Base-by-base conservation (phyloP, 2,113 vertebrate genomes). In the Astatotilapia flaviijosephi region DNA sequence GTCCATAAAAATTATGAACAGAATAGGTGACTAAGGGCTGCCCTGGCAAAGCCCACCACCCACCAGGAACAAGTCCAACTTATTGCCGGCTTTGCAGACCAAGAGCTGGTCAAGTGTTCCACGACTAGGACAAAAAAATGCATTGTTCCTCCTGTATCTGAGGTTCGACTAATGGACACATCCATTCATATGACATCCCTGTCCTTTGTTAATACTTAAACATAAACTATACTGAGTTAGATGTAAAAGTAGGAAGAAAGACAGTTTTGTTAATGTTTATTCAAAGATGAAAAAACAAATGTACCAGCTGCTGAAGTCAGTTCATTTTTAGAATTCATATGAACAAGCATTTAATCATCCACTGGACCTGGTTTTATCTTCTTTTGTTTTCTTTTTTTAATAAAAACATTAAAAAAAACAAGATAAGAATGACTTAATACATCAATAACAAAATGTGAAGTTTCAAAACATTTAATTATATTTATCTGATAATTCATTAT, bases 81-180 rank as follows among this genome's bases (percentile, higher is more conserved):
- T 53, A 53, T 21, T 53, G 5, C 49, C 0, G 19, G 5, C 51
- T 53, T 53, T 53, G 19, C 51, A 53, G 51, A 53, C 0, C 51
- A 53, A 53, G 51, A 53, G 19, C 51, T 53, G 51, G 0, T 53
- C 51, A 53, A 6, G 19, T 53, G 19, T 53, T 53, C 51, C 9
- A 53, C 2, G 19, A 21, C 51, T 0, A 53, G 19, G 51, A 53
- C 0, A 31, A 53, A 21, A 53, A 53, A 21, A 53, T 53, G 51
- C 19, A 53, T 51, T 51, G 17, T 19, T 51, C 47, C 8, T 9
- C 8, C 47, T 51, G 47, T 19, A 51, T n/a, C 51, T 53, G 51
- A 53, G 19, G 51, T 53, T 53, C 2, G 1, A 21, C 51, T 21
- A 53, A 53, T 54, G 53, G 14, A 33, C 28, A 33, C 28, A 60